phyloP scores from a whole-genome alignment of 92 coral and sea anemone species.

The Actinostola sp. region DNA sequence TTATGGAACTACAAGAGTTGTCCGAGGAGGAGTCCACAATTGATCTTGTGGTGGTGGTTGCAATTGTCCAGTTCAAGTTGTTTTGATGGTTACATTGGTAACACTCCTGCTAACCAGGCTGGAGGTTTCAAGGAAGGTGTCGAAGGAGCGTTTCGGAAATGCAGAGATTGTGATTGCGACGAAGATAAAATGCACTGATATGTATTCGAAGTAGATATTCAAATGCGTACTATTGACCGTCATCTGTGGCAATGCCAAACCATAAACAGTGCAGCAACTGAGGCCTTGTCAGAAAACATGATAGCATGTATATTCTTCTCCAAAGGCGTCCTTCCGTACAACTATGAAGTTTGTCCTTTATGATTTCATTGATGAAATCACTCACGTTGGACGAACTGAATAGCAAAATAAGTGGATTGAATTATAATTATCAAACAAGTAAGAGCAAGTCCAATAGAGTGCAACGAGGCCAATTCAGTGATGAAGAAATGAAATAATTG shows the following conservation, averaged over 20 bases:
- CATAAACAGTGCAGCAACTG: slow-evolving; percentile 12
- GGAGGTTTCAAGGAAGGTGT: slow-evolving; percentile 55
- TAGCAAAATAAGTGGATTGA: background rate
- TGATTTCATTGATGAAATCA: too few species aligned
- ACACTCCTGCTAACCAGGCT: slow-evolving; percentile 43
- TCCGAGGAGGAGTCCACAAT: background rate
- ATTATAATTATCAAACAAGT: background rate
- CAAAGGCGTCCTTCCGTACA: slow-evolving; percentile 22
- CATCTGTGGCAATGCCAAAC: slow-evolving; percentile 11
- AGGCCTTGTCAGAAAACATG: slow-evolving; percentile 14
- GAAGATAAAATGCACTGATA: slow-evolving; percentile 29
- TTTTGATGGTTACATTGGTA: slow-evolving; percentile 41
- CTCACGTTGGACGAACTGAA: slow-evolving; percentile 6
- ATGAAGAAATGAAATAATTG: too few species aligned
- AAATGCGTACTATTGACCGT: background rate
- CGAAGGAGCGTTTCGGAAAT: slow-evolving; percentile 38
- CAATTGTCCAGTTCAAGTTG: slow-evolving; percentile 17
- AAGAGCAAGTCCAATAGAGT: background rate
- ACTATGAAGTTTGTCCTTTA: too few species aligned
- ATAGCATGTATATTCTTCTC: slow-evolving; percentile 25
- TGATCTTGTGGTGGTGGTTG: background rate
- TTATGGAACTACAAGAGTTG: slow-evolving; percentile 20
- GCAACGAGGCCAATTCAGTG: too few species aligned
- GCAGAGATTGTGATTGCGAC: slow-evolving; percentile 32
- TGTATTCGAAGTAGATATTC: slow-evolving; percentile 17